Conservation (phyloP, 2,113 vertebrate genomes). For the Athene cunicularia region DNA sequence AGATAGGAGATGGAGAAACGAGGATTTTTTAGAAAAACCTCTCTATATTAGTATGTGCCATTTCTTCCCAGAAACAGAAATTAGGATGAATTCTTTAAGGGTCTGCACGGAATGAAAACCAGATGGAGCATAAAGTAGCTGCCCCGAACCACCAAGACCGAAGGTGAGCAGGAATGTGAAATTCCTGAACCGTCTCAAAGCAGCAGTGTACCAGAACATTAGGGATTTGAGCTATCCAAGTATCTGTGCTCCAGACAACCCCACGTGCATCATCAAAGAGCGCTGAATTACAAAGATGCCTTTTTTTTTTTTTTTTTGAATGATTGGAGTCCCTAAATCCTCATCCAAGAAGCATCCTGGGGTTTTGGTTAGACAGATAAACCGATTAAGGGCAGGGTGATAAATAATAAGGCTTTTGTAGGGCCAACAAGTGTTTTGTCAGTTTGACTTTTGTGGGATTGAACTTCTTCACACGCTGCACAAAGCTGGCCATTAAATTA, state of each 20-base stretch:
- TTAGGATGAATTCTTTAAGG: not conserved
- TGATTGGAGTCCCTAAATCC: not conserved
- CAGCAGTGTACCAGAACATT: not conserved
- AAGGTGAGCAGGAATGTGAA: constrained; percentile 51
- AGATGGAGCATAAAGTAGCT: constrained; percentile 33
- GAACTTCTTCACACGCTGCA: not conserved
- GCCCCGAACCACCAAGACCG: not conserved
- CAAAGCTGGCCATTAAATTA: not conserved
- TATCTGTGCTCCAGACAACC: constrained; percentile 9
- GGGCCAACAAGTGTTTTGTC: not conserved
- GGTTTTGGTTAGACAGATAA: constrained; percentile 5
- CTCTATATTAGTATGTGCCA: not conserved
- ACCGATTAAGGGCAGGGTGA: not conserved
- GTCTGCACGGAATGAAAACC: constrained; percentile 12
- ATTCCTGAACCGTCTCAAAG: constrained; percentile 46
- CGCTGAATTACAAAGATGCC: not conserved
- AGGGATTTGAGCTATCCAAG: constrained; percentile 11
- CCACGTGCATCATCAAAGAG: constrained; percentile 12
- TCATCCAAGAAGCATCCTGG: not conserved
- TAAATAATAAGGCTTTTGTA: not conserved
- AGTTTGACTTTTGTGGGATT: not conserved
- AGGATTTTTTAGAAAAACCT: not conserved
- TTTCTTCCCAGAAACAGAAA: constrained; percentile 3
- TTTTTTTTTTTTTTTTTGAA: not conserved
- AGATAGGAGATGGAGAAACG: not conserved